Conservation (phyloP, 35 echinoderm and acorn worm species). For the Heliocidaris tuberculata region DNA sequence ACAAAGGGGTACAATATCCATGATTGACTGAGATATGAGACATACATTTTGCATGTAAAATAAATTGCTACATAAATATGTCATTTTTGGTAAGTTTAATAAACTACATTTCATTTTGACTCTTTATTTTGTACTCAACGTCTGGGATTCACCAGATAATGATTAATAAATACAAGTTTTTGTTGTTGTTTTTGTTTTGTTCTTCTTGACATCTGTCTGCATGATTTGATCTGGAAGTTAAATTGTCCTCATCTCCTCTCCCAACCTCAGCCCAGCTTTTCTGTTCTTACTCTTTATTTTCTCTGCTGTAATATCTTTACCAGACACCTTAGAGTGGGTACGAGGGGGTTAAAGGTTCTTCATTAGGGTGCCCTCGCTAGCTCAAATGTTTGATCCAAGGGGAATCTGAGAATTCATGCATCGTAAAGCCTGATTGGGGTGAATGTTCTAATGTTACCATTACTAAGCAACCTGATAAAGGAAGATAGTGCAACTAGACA, state of each 20-base stretch:
- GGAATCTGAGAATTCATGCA: not conserved
- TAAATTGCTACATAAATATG: too few relatives aligned
- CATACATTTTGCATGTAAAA: too few relatives aligned
- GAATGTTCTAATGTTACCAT: constrained; percentile 18
- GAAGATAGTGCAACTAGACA: not conserved
- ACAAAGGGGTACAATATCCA: not conserved
- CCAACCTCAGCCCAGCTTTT: not conserved
- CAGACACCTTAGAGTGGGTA: not conserved
- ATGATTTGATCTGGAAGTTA: not conserved
- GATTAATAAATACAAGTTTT: not conserved
- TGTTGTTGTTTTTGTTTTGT: not conserved
- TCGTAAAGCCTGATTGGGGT: not conserved
- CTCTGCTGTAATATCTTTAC: not conserved
- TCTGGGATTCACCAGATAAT: not conserved
- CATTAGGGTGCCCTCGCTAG: constrained; percentile 6
- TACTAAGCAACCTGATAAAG: not conserved
- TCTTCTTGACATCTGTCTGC: not conserved
- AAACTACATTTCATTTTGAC: too few relatives aligned
- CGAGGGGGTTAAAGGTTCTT: not conserved
- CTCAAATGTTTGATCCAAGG: not conserved
- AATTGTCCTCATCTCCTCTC: not conserved
- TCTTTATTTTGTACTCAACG: too few relatives aligned
- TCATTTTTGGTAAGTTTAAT: too few relatives aligned
- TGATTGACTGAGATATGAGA: too few relatives aligned
- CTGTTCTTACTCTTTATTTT: not conserved